Conservation (phyloP, 2,797 vertebrate genomes). For the Macropodus opercularis region DNA sequence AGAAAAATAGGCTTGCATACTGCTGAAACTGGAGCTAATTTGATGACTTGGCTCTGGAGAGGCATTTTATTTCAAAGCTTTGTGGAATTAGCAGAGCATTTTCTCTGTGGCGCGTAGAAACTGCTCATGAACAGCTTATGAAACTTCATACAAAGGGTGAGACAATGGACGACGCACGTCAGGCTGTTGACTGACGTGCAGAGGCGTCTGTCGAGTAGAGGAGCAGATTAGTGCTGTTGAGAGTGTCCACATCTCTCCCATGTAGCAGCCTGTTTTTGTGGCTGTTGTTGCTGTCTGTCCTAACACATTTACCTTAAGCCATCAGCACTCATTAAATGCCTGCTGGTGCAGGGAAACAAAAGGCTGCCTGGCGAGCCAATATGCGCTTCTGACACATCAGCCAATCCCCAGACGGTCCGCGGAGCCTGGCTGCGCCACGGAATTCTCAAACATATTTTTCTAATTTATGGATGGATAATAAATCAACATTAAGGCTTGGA, state of each 20-base stretch:
- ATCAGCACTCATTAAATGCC: constrained; percentile 99
- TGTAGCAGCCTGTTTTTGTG: constrained; percentile 77
- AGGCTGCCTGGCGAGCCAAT: constrained; percentile 94
- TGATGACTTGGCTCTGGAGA: constrained; percentile 67
- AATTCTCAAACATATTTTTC: constrained; percentile 99
- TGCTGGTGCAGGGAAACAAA: constrained; percentile 99
- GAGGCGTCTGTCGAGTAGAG: constrained; percentile 30
- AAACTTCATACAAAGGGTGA: constrained; percentile 37
- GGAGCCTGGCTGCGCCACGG: constrained; percentile 93
- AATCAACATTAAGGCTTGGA: constrained; percentile 99
- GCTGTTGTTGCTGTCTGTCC: constrained; percentile 94
- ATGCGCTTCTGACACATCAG: constrained; percentile 99
- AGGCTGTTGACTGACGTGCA: constrained; percentile 36
- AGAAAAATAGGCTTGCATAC: constrained; percentile 68
- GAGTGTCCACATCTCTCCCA: constrained; percentile 57
- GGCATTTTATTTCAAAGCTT: constrained; percentile 54
- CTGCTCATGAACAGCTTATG: constrained; percentile 22
- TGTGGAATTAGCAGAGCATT: constrained; percentile 33
- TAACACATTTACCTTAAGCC: constrained; percentile 99
- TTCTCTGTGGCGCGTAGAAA: too few species aligned
- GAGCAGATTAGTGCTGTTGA: constrained; percentile 52
- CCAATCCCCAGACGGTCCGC: constrained; percentile 97
- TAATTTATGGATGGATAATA: constrained; percentile 99
- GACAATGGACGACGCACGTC: constrained; percentile 26
- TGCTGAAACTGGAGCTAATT: constrained; percentile 64